Evolutionary conservation across 2,888 invertebrate species (phyloP), one percentile per base, ranked within the genome.

Genomic region (Tenthredo notha): DNA sequence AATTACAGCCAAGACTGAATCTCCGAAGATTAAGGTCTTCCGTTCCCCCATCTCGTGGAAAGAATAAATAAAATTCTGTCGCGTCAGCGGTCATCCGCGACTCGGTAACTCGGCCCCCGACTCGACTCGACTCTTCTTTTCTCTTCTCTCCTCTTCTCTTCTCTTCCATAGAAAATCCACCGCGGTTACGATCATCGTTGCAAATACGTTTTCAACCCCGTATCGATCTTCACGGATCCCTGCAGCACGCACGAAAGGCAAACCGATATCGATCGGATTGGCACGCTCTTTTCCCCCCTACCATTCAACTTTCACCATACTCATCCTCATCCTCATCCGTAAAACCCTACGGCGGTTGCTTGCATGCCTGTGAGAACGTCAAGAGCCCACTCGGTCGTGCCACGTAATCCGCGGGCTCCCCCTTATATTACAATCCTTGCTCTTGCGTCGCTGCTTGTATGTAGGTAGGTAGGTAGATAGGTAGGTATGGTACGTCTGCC

Each of bases 211-310:
- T 29, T 5, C 54, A 29, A 67, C 67, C 67, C 33, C 67, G 29
- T 61, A 37, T 80, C 80, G 80, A 80, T 80, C 61, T 54, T 54
- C n/a, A 6, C 50, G 50, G 37, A 61, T 80, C 40, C 72, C 72
- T 72, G 40, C 33, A 21, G 61, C 80, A 80, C 80, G 80, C 80
- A 65, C 80, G 80, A 21, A 77, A 77, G 33, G 29, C 33, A 21
- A 77, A 80, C 80, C 80, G 80, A 80, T 80, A 80, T 80, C 80
- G 61, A 80, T 80, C 80, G 40, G 40, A 61, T 37, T 80, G 80
- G 37, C 61, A 50, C 61, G 50, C 58, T 58, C 61, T 65, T 18
- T 21, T 21, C 40, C 80, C 58, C 15, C 15, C 21, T n/a, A n/a
- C n/a, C 15, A 77, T 47, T 37, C 50, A 9, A n/a, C 43, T 9